Base-by-base conservation (phyloP, 2,888 invertebrate genomes). In the Acheta domesticus region DNA sequence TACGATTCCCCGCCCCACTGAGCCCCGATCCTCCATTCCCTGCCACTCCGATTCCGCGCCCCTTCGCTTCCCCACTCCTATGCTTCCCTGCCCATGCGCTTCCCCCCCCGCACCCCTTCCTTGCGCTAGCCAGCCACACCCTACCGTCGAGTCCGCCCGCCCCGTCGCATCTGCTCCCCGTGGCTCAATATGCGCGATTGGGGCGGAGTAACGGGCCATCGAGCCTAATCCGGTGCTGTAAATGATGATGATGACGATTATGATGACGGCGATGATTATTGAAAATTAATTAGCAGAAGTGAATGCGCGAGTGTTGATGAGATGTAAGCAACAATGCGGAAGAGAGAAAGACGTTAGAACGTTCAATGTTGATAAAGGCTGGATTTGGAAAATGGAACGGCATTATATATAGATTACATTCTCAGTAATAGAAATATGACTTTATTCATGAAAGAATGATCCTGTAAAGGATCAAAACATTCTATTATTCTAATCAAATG, bases 191-290 rank as follows among this genome's bases (percentile, higher is more conserved):
- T 62, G 62, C 62, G 62, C n/a, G 62, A 62, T 62, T 62, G 62
- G 62, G n/a, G 62, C 62, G 5, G 62, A 62, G 62, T n/a, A 62
- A 62, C 62, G 14, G 62, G 16, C 62, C 62, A 62, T 62, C 62
- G 62, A n/a, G 62, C 14, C 14, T 62, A 62, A 62, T 62, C 62
- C 62, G 62, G 16, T 2, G 16, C n/a, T 62, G 16, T 62, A 62
- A 62, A 62, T 62, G 62, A 62, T 62, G 62, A 62, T 62, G 62
- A 62, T n/a, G 62, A 62, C 62, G 62, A 62, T 62, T 62, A 62
- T 62, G 62, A 62, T n/a, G 62, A n/a, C 62, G 14, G 62, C 62
- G 62, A 62, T 62, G 62, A 62, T 62, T 16, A 62, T 62, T 62
- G 62, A 62, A 62, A 62, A 62, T 62, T 62, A 62, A 62, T 62